Evolutionary conservation across 2,888 invertebrate genomes (phyloP), one percentile per base, ranked within the genome.

Genomic region (Tillus elongatus): DNA sequence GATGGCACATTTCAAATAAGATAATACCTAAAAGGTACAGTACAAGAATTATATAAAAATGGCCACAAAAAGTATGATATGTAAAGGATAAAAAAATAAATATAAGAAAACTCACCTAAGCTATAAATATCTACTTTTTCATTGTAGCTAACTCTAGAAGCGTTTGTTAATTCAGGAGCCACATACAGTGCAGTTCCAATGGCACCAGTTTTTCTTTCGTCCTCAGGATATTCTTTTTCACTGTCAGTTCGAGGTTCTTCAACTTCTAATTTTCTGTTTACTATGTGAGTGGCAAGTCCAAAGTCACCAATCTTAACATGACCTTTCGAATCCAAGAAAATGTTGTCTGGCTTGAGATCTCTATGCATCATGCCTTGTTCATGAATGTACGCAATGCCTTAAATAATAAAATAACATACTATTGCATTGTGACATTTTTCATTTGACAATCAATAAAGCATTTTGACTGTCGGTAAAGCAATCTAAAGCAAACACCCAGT

Each of bases 251-350:
- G 54, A 13, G 46, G 39, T 8, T 36, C 39, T 28, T 46, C 39
- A 10, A 60, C 60, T 35, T 51, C 56, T 15, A 51, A 44, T 48
- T 53, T 54, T 2, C 51, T 44, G 31, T 61, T 51, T 34, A 80
- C 73, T 48, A 75, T 80, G 1, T 85, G 87, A 0, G 92, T 95
- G 0, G 97, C 96, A 2, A 97, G 71, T 9, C 97, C 97, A 64
- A 97, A 97, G 66, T 97, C 97, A 8, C 96, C 97, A 46, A 97
- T 97, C 72, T 97, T 97, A 1, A 91, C 92, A 60, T 91, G 90
- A 66, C 95, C 93, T 49, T 87, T 84, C 2, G 81, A 83, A 60
- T 95, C 95, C 59, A 98, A 73, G 65, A 97, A 96, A 56, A 97
- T 91, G 59, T 97, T 97, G 0, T 85, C 91, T 0, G 88, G 87